Conservation (phyloP, 2,797 vertebrate species). For the Galago senegalensis region DNA sequence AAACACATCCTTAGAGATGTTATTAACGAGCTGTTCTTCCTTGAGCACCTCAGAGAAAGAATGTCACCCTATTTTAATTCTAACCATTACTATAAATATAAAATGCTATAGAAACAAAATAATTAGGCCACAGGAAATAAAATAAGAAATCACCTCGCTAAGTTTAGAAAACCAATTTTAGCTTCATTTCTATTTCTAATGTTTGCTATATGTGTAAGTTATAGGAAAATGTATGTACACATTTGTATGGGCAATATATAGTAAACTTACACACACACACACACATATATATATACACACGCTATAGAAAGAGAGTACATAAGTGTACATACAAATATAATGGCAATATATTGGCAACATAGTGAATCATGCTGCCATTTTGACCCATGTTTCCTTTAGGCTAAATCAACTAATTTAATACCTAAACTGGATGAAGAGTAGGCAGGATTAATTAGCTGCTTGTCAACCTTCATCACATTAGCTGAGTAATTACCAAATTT, state of each 20-base stretch:
- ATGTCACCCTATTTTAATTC: conserved; percentile 6
- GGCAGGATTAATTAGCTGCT: conserved; percentile 76
- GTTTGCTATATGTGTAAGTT: conserved; percentile 8
- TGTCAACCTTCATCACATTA: conserved; percentile 78
- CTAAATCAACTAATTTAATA: conserved; percentile 69
- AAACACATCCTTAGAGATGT: not conserved
- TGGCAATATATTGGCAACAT: not conserved
- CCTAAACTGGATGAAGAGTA: conserved; percentile 52
- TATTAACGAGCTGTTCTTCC: not conserved
- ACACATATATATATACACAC: not conserved
- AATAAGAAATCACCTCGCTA: conserved; percentile 56
- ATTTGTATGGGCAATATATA: not conserved
- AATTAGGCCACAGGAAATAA: conserved; percentile 42
- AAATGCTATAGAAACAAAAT: conserved; percentile 66
- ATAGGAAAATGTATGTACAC: not conserved
- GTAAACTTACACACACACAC: not conserved
- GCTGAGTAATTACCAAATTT: conserved; percentile 73
- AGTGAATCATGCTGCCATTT: conserved; percentile 39
- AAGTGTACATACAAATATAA: not conserved
- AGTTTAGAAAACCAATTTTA: conserved; percentile 63
- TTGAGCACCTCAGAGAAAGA: conserved; percentile 7
- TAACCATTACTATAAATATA: conserved; percentile 35
- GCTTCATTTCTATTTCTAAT: conserved; percentile 46
- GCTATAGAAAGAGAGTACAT: not conserved
- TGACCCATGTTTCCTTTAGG: conserved; percentile 45